A percentile compares a stretch with the other conserved stretches of the same genome.
phyloP scores from a whole-genome alignment of 2,113 vertebrate species.

The Pyrgilauda ruficollis region DNA sequence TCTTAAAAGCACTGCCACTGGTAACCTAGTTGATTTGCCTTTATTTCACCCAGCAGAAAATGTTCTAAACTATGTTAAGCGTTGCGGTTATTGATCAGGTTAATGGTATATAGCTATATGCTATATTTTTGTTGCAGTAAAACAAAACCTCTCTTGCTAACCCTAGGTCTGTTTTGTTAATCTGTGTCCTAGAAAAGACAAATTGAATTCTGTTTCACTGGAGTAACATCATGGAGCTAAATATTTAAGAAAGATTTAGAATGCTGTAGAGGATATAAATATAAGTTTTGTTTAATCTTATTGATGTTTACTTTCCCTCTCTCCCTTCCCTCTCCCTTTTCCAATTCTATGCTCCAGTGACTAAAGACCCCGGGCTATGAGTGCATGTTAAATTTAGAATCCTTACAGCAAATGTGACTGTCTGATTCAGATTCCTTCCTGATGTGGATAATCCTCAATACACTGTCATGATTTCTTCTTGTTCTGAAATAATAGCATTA shows the following conservation, averaged over 20 bases:
- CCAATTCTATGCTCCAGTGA: background rate
- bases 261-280: background rate
- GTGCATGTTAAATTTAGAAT: slow-evolving; percentile 32
- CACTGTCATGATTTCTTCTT: slow-evolving; percentile 3
- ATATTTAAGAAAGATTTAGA: background rate
- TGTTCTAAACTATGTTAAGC: background rate
- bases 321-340: background rate
- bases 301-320: slow-evolving; percentile 1
- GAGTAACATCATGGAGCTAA: background rate
- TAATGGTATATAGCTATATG: background rate
- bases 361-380: background rate
- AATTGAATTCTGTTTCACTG: background rate
- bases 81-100: background rate
- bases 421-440: slow-evolving; percentile 17
- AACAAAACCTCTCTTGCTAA: background rate
- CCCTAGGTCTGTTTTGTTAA: background rate
- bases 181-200: background rate
- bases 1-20: fast-evolving
- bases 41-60: background rate
- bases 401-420: background rate
- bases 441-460: slow-evolving; percentile 5
- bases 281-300: background rate
- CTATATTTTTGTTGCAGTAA: background rate
- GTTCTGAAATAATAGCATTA: background rate
- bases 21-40: background rate